phyloP scores from a whole-genome alignment of 2,888 invertebrate species.

The Hecatera dysodea region DNA sequence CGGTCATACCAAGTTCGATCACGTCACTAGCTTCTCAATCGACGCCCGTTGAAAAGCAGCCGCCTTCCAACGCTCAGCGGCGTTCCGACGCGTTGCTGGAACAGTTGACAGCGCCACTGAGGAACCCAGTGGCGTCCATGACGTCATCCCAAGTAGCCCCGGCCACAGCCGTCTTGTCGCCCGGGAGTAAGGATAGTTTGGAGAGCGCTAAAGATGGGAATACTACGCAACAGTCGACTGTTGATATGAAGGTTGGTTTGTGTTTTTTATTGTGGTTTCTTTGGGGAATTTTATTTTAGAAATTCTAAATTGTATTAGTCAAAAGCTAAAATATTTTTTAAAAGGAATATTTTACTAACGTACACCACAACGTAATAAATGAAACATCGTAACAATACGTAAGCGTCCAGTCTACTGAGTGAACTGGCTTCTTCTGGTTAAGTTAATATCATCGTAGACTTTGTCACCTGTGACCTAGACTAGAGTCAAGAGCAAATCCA shows the following conservation, averaged over 20 bases:
- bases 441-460: no score
- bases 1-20: constrained; percentile 84
- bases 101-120: constrained; percentile 85
- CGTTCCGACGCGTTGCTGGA: constrained; percentile 87
- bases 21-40: constrained; percentile 84
- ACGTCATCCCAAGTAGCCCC: constrained; percentile 73
- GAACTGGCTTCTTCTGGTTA: no score
- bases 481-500: no score
- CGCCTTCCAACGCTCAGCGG: constrained; percentile 83
- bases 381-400: no score
- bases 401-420: no score
- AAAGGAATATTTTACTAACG: no score
- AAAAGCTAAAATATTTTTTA: no score
- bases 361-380: no score
- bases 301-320: no score
- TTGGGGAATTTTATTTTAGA: no score
- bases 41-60: constrained; percentile 81
- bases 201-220: constrained; percentile 81
- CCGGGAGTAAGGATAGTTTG: constrained; percentile 83
- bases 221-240: constrained; percentile 77
- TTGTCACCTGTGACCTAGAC: no score
- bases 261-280: no score
- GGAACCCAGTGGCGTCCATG: constrained; percentile 79
- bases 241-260: constrained; percentile 84
- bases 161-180: constrained; percentile 73